Percentiles rank a stretch among this genome's conserved stretches.
Evolutionary conservation across 1,140 invertebrate genomes (phyloP).

Genomic region (Augochlora pura): DNA sequence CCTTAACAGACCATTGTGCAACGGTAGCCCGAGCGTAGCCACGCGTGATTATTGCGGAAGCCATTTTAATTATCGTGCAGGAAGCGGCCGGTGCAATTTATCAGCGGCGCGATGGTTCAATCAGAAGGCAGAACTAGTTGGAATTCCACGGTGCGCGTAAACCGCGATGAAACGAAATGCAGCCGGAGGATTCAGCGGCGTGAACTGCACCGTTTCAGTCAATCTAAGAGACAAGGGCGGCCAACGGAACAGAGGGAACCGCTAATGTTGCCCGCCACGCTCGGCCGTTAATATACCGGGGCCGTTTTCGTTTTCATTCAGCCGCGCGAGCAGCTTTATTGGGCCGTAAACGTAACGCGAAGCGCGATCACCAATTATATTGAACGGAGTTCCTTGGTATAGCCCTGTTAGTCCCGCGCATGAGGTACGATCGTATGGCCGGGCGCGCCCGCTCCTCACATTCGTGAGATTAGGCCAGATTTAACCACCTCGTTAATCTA

Average conservation of each 20-base stretch:
- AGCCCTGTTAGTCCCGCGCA: slow-evolving; percentile 3
- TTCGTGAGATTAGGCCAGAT: slow-evolving; percentile 53
- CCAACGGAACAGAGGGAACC: not conserved
- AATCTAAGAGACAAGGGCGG: not conserved
- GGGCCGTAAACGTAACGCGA: slow-evolving; percentile 47
- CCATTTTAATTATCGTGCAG: no score
- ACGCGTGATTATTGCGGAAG: no score
- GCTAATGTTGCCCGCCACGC: not conserved
- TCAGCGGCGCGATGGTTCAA: not conserved
- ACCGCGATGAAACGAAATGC: not conserved
- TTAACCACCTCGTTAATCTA: slow-evolving; percentile 58
- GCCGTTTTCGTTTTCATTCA: slow-evolving; percentile 46
- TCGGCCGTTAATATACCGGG: not conserved
- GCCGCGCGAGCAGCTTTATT: slow-evolving; percentile 37
- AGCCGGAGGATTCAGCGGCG: not conserved
- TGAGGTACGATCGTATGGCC: slow-evolving; percentile 4
- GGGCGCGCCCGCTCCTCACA: slow-evolving; percentile 12
- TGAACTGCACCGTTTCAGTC: not conserved
- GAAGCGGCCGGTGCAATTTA: no score
- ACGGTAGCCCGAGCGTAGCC: no score
- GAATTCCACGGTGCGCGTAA: not conserved
- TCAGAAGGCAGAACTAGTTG: not conserved
- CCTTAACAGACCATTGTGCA: no score
- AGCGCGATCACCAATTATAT: slow-evolving; percentile 54
- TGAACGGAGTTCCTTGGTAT: slow-evolving; percentile 34